Base-by-base conservation (phyloP, 2,888 invertebrate genomes). In the Drosophila paracracens region DNA sequence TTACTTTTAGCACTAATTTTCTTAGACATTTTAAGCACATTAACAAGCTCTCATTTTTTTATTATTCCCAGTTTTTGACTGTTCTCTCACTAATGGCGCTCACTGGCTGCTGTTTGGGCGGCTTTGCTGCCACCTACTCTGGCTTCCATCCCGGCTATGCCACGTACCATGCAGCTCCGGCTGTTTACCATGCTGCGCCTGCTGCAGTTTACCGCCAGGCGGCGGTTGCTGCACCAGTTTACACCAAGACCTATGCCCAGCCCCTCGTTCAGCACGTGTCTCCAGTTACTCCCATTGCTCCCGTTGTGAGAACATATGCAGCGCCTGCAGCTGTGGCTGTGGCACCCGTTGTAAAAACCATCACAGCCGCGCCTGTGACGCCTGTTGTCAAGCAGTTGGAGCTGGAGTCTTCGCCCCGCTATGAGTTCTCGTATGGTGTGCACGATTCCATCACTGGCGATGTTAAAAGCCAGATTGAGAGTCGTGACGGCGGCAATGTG, bases 391-490 rank as follows among this genome's bases (percentile, higher is more conserved):
- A 87, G 63, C 90, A 89, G 33, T 81, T 91, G 36, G 92, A 92
- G 77, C 68, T 91, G 53, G 91, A 91, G 52, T 82, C 91, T 2
- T 65, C 86, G 13, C 91, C 91, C 0, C 91, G 88, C 18, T 94
- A 94, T 81, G 93, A 94, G 63, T 94, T 94, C 84, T 93, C 93
- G 7, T 94, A 94, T 74, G 92, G 93, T 57, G 94, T 94, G n/a
- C 93, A 94, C 75, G 94, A 94, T 76, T 93, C 93, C 31, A 83
- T 93, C 52, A 94, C 94, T 74, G 94, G 94, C 43, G 94, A 94
- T 85, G 92, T 93, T 72, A 94, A 94, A 86, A 92, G 89, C 81
- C 94, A 94, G 88, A 92, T 93, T 68, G 94, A 94, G 92, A 91
- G 93, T 13, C 94, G 94, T 58, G 92, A 93, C 74, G 94, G 94